Evolutionary conservation across 1,140 invertebrate species (phyloP).

Genomic region (Drosophila eugracilis): DNA sequence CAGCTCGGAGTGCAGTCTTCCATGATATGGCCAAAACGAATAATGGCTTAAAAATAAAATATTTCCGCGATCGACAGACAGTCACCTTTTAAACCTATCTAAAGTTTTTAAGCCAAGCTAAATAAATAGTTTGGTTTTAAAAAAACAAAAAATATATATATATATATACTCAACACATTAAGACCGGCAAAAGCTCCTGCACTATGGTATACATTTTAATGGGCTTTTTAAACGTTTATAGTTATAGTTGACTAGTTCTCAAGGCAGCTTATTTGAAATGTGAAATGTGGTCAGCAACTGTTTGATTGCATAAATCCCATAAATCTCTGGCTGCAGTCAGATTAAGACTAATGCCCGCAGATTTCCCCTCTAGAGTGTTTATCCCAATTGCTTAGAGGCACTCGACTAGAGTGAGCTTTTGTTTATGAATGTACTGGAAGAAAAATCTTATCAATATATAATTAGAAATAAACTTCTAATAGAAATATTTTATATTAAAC

Average conservation of each 20-base stretch:
- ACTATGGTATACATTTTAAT: slow-evolving; percentile 10
- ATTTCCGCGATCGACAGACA: background rate
- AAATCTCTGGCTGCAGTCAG: slow-evolving; percentile 18
- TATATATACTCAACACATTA: background rate
- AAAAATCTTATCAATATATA: background rate
- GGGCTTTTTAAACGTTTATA: slow-evolving; percentile 18
- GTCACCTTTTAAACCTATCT: background rate
- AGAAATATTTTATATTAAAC: too few species aligned
- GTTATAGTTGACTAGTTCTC: slow-evolving; percentile 12
- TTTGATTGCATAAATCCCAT: slow-evolving; percentile 45
- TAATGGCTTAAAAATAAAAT: background rate
- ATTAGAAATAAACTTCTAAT: too few species aligned
- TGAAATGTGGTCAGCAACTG: slow-evolving; percentile 18
- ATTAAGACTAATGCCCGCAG: background rate
- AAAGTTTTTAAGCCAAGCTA: too few species aligned
- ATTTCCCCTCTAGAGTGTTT: slow-evolving; percentile 15
- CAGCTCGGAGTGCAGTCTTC: slow-evolving; percentile 29
- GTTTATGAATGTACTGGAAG: slow-evolving; percentile 14
- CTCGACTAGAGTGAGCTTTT: slow-evolving; percentile 15
- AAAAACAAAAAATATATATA: background rate
- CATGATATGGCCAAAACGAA: slow-evolving; percentile 20
- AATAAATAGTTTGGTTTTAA: background rate
- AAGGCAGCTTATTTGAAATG: slow-evolving; percentile 27
- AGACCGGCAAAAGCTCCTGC: slow-evolving; percentile 6
- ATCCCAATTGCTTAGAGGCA: slow-evolving; percentile 21